Evolutionary conservation across 2,797 vertebrate species (phyloP), one percentile per base, ranked within the genome.

Genomic region (Hippopotamyrus pictus): DNA sequence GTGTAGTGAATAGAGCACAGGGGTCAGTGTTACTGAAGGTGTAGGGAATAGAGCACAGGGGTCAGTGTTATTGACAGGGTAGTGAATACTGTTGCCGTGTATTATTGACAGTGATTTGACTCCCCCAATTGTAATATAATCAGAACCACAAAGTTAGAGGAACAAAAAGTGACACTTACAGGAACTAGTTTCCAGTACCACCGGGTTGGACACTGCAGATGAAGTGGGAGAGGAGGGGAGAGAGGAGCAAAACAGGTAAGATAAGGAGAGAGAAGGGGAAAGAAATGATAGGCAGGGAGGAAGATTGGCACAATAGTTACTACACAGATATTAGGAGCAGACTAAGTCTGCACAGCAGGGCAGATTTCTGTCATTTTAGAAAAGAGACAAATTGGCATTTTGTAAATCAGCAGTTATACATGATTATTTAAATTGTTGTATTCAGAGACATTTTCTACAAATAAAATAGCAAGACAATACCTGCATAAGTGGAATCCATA

Each of bases 131-230:
- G 2, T 82, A 46, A 46, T 7, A 50, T 50, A 83, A 25, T 44
- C 8, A 46, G 41, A n/a, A 6, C n/a, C n/a, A 46, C 37, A 48
- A 41, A 76, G 12, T 76, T n/a, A 37, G 17, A 25, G 29, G 51
- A 54, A 54, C 22, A 37, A 57, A 88, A 79, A 91, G 37, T 46
- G 17, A 53, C 1, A 83, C 69, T 96, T 96, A 96, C 95, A 95
- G 95, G 95, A 93, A 96, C 95, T 93, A 95, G 94, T 92, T 95
- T 95, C 95, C 95, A 95, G 92, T 95, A 95, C 95, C 95, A 95
- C 91, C 94, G 94, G 59, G 95, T 95, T 91, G 95, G 95, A 91
- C 94, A 95, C 95, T 96, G 93, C 17, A 51, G 51, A 11, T 12
- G 46, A 46, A 44, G 41, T 6, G 41, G 19, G 41, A 83, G 41